Evolutionary conservation across 2,113 vertebrate genomes (phyloP), one percentile per base, ranked within the genome.

Genomic region (Misgurnus mizolepis): DNA sequence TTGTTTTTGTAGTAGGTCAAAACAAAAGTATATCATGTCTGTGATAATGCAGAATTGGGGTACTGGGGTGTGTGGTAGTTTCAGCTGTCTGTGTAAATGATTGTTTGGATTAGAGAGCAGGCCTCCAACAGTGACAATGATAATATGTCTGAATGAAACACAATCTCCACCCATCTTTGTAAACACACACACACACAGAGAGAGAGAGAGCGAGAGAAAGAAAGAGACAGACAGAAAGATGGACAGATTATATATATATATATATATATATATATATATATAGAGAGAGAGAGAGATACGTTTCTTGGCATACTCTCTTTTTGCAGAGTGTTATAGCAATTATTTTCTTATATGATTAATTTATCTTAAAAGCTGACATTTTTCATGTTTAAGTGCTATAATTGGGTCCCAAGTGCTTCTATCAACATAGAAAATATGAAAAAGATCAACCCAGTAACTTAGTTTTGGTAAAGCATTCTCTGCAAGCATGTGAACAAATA

Each of bases 51-150:
- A 47, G 53, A 22, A 66, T 43, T 43, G 5, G 60, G 34, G 62
- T 77, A 66, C 17, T 43, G 5, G 60, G 34, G 62, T 77, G 75
- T 67, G 76, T 68, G 65, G 47, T 64, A 81, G 56, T 18, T 79
- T 79, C 45, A 80, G 72, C 53, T 49, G 72, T 40, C 72, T 43
- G 55, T 55, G 58, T 71, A 64, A 74, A 72, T 78, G 74, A 80
- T 67, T 74, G 76, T 82, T 79, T 82, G 77, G 71, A 67, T 80
- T 72, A 77, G 72, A 66, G 15, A 68, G 18, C 74, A 70, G 68
- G 68, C 53, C 71, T 82, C 65, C 64, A 50, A 49, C 76, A 60
- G 80, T 74, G 70, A 72, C 58, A 74, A 69, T 45, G 50, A 66
- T 76, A 82, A 82, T 79, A 71, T 66, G 69, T 75, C 69, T 65